Evolutionary conservation across 2,888 invertebrate species (phyloP).

Genomic region (Amblyjoppa fuscipennis): DNA sequence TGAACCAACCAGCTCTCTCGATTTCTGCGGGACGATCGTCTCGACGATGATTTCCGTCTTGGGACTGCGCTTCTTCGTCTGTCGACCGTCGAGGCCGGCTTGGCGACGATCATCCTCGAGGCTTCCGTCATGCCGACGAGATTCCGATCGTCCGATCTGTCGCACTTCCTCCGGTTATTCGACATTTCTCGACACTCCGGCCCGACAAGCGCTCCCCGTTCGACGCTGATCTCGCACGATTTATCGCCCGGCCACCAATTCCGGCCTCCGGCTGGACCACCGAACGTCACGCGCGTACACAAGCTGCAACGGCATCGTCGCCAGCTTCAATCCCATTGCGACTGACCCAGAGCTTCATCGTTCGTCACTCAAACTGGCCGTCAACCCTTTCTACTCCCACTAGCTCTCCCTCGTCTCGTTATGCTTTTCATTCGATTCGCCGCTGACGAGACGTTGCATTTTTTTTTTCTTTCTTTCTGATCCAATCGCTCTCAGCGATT

Average conservation of each 20-base stretch:
- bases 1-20: constrained; percentile 80
- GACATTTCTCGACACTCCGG: constrained; percentile 56
- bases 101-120: constrained; percentile 53
- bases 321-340: constrained; percentile 49
- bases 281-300: constrained; percentile 38
- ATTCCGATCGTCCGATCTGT: constrained; percentile 40
- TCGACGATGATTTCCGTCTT: constrained; percentile 62
- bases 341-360: constrained; percentile 59
- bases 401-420: constrained; percentile 37
- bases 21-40: constrained; percentile 67
- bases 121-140: constrained; percentile 36
- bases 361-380: constrained; percentile 58
- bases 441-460: constrained; percentile 1
- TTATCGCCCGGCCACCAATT: constrained; percentile 35
- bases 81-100: constrained; percentile 57
- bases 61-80: constrained; percentile 51
- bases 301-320: constrained; percentile 47
- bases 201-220: constrained; percentile 5
- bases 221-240: constrained; percentile 34
- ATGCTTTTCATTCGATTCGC: constrained; percentile 19
- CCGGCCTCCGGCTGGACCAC: constrained; percentile 22
- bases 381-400: constrained; percentile 55
- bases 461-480: background rate
- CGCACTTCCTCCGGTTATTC: constrained; percentile 56
- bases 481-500: background rate